phyloP scores from a whole-genome alignment of 2,797 vertebrate species.

The Cyclura pinguis region DNA sequence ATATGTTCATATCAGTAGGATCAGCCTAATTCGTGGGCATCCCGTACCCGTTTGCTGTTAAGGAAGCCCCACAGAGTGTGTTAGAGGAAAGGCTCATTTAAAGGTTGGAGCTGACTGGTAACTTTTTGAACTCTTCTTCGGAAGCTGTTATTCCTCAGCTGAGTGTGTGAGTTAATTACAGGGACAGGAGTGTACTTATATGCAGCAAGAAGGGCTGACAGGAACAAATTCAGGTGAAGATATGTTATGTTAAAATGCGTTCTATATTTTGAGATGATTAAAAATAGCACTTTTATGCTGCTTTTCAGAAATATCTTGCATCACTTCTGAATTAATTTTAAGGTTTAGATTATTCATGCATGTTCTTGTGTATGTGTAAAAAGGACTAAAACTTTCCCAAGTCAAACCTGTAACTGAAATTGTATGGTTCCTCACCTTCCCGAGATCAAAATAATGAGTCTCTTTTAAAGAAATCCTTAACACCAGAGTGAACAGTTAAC shows the following conservation, averaged over 20 bases:
- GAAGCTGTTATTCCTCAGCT: too few species aligned
- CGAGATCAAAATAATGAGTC: slow-evolving; percentile 8
- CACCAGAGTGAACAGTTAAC: slow-evolving; percentile 1
- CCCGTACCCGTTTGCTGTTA: not conserved
- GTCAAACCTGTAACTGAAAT: not conserved
- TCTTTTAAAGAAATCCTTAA: slow-evolving; percentile 1
- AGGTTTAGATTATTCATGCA: not conserved
- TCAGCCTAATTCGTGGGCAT: not conserved
- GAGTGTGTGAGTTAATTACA: not conserved
- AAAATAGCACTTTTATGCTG: not conserved
- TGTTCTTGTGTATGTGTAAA: not conserved
- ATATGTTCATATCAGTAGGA: not conserved
- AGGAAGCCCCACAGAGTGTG: not conserved
- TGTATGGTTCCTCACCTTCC: not conserved
- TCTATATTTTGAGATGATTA: not conserved
- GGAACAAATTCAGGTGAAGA: not conserved
- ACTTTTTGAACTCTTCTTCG: not conserved
- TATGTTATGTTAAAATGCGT: not conserved
- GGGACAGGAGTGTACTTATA: not conserved
- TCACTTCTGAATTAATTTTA: not conserved
- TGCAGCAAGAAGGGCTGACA: not conserved
- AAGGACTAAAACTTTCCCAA: not conserved
- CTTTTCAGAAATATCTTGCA: not conserved
- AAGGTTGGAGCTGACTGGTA: not conserved
- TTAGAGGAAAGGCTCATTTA: not conserved